phyloP scores from a whole-genome alignment of 2,113 vertebrate genomes.

The Martes martes region DNA sequence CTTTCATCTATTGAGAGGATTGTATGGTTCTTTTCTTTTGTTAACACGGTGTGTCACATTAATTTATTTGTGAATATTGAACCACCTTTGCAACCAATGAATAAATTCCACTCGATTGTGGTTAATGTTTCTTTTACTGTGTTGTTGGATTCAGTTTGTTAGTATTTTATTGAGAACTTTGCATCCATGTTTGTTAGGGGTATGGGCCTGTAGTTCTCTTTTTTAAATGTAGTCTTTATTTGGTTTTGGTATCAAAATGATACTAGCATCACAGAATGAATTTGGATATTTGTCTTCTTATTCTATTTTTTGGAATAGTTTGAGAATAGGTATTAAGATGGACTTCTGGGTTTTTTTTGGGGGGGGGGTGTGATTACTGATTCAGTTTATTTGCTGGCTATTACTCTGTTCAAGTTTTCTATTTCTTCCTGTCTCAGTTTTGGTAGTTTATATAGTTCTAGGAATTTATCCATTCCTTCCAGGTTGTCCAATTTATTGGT shows the following conservation, averaged over 20 bases:
- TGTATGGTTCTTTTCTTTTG: background rate
- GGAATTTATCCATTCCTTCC: background rate
- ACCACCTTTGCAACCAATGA: background rate
- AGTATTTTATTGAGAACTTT: background rate
- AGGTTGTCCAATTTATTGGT: background rate
- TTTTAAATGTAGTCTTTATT: background rate
- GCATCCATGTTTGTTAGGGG: background rate
- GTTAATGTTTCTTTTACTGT: background rate
- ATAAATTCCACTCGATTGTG: background rate
- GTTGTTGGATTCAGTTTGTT: background rate
- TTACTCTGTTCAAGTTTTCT: background rate
- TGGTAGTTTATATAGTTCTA: background rate
- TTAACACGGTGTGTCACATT: background rate
- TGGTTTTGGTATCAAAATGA: background rate
- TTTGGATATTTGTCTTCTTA: background rate
- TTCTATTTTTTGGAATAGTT: background rate
- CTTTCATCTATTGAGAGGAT: background rate
- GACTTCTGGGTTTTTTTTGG: background rate
- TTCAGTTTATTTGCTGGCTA: background rate
- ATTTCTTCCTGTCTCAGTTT: background rate
- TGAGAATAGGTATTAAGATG: background rate
- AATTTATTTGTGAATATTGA: background rate
- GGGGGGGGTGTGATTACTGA: background rate
- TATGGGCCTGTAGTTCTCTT: background rate
- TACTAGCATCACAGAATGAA: background rate